Conservation (phyloP, 2,888 invertebrate genomes). For the Ochropacha duplaris region DNA sequence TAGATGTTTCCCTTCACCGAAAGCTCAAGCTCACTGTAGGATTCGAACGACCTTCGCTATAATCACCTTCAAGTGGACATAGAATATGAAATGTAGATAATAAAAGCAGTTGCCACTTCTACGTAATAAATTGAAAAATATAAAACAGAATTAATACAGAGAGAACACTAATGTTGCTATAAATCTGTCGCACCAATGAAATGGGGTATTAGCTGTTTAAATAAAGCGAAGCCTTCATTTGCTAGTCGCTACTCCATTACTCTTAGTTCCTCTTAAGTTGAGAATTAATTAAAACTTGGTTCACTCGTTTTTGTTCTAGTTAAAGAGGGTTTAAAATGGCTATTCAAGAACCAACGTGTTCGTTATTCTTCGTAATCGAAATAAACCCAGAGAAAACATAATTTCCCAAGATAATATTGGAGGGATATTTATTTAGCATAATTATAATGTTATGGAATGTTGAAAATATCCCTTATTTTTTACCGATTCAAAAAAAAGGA, state of each 20-base stretch:
- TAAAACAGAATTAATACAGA: not conserved
- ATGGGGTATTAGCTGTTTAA: not conserved
- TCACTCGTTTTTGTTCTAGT: not conserved
- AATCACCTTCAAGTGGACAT: too few relatives aligned
- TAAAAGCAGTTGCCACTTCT: not conserved
- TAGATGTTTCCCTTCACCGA: too few relatives aligned
- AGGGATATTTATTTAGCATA: too few relatives aligned
- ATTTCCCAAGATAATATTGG: too few relatives aligned
- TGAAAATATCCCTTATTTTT: too few relatives aligned
- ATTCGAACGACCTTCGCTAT: too few relatives aligned
- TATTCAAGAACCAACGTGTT: not conserved
- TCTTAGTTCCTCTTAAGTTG: not conserved
- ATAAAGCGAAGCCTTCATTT: not conserved
- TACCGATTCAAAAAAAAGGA: too few relatives aligned
- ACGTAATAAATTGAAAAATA: not conserved
- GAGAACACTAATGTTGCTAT: not conserved
- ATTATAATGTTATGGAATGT: too few relatives aligned
- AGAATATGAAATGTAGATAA: too few relatives aligned
- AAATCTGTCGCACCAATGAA: not conserved
- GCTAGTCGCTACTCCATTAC: not conserved
- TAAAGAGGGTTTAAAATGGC: not conserved
- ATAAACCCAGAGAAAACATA: too few relatives aligned
- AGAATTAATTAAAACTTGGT: constrained; percentile 6
- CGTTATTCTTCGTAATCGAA: not conserved
- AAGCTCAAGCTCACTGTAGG: too few relatives aligned